Percentiles rank a stretch among this genome's conserved stretches.
These are phyloP conservation scores for Paragorgia papillata DNA, from an alignment of 92 coral and sea anemone genomes.

Conservation along the genomic window DNA sequence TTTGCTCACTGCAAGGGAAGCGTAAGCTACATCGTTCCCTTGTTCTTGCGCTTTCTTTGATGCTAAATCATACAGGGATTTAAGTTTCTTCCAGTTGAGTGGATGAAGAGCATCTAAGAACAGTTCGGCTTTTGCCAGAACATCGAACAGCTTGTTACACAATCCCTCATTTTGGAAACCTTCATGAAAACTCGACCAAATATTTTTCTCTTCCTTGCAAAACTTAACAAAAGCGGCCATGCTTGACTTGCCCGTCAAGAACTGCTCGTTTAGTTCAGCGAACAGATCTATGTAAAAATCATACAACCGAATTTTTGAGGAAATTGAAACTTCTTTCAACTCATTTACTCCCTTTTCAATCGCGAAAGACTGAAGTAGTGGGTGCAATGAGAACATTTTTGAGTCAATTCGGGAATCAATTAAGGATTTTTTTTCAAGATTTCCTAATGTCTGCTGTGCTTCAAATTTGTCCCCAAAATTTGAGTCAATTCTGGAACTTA, in stretches of 20 bases:
- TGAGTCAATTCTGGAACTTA: background rate
- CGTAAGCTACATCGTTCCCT: background rate
- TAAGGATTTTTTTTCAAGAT: background rate
- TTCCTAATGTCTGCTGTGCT: background rate
- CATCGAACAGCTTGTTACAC: background rate
- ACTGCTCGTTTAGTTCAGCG: conserved; percentile 35
- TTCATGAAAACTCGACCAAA: background rate
- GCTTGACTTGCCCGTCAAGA: conserved; percentile 33
- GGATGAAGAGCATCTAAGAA: conserved; percentile 12
- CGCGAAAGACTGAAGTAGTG: conserved; percentile 36
- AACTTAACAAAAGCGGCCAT: conserved; percentile 27
- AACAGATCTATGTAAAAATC: conserved; percentile 11
- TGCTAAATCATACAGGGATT: conserved; percentile 25
- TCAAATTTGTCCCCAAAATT: no score
- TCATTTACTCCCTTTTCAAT: conserved; percentile 32
- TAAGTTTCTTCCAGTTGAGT: background rate
- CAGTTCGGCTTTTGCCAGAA: conserved; percentile 37
- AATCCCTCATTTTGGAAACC: background rate
- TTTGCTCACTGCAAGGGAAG: conserved; percentile 10
- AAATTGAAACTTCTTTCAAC: conserved; percentile 15
- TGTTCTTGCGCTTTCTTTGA: background rate
- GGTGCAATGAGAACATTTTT: conserved; percentile 28
- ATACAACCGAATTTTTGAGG: conserved; percentile 11
- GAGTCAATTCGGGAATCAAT: background rate
- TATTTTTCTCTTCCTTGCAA: conserved; percentile 15